Evolutionary conservation across 1,140 invertebrate genomes (phyloP), one percentile per base, ranked within the genome.

Genomic region (Leptopilina boulardi): DNA sequence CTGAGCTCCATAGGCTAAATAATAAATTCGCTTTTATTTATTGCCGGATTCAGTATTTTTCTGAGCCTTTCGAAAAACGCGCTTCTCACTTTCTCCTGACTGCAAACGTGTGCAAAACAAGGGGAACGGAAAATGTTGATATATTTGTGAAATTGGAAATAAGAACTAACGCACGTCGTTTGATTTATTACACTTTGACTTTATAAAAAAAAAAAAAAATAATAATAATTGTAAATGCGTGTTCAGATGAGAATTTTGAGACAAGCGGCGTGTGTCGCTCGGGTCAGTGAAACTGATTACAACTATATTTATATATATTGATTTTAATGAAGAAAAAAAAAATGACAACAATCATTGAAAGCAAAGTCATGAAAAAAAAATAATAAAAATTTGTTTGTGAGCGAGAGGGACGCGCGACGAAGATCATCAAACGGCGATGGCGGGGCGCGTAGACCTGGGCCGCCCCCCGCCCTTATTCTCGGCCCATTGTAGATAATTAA

Each of bases 401-500:
- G 77, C 81, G 80, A 85, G 85, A 88, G 81, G 85, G 87, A 89
- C 87, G 88, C 87, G 89, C 88, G 86, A 84, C 85, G 82, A 85
- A 86, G 81, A 85, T 84, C 83, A 88, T 85, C 75, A 84, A n/a
- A 90, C 89, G 89, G 85, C 89, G 90, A 91, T 87, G 89, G 89
- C 90, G 89, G 90, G 90, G 88, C 85, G 86, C 85, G 90, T 91
- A 91, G 90, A 90, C 89, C 75, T 91, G 90, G 90, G 89, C 90
- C 88, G 88, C 89, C 89, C 89, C 89, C 87, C 86, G 87, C 90
- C 89, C 86, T 88, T 87, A 88, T 80, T 85, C 85, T 90, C 89
- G 90, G 90, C 90, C 90, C 90, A 84, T 91, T 91, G 90, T 91
- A 91, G 90, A 91, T 91, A 91, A 90, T 89, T 89, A 87, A 83